Base-by-base conservation (phyloP, 2,888 invertebrate genomes). In the Drosophila nr. perissopoda region DNA sequence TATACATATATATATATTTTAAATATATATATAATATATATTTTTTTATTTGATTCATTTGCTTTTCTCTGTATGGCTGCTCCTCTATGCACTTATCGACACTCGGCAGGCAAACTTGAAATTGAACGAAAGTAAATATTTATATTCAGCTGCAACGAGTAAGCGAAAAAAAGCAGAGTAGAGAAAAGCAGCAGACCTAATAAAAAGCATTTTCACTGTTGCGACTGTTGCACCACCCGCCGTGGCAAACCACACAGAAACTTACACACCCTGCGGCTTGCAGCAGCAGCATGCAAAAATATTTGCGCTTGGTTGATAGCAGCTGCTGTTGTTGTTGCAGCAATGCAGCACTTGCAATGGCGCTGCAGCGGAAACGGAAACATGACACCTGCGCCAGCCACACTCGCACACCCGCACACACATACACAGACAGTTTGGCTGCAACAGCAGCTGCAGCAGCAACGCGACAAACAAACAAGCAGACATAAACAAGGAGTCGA, bases 281-380 rank as follows among this genome's bases (percentile, higher is more conserved):
- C 21, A 38, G 60, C 75, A 60, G 57, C 57, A 61, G 70, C 65
- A 74, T 68, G 75, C 74, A 73, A 87, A 84, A 89, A 84, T 89
- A 84, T 84, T 84, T 84, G 82, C 88, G 83, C 84, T 78, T 72
- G 60, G 80, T 63, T 82, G 70, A 54, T 56, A 62, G 68, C 60
- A 59, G 64, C 49, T 66, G 60, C 51, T 58, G 71, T 40, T 56
- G 69, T 36, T 16, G 66, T 38, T 16, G 56, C 40, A 40, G 27
- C 36, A 56, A 33, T 38, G 25, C n/a, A 42, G 51, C 48, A 34
- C 36, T 59, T 61, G 78, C 70, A 70, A 38, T 67, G 53, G 60
- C 68, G 76, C 66, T 73, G 79, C 89, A 79, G 72, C 89, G 84
- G 84, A 84, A 89, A 70, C 89, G 88, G 88, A 84, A 89, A 83